Base-by-base conservation (phyloP, 2,113 vertebrate genomes). In the Uria aalge region DNA sequence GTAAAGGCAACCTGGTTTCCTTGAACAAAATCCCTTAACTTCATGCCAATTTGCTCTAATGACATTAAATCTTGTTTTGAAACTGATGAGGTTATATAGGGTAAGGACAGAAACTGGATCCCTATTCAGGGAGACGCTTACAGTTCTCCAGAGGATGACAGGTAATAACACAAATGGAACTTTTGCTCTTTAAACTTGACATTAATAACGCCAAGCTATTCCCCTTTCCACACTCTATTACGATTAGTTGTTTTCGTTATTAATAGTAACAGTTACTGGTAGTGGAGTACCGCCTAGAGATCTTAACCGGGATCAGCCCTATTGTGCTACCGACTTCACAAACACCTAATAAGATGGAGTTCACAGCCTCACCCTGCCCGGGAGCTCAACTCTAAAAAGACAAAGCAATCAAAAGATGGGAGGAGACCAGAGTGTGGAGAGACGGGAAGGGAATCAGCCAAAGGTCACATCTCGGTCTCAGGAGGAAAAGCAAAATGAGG, bases 61-160 rank as follows among this genome's bases (percentile, higher is more conserved):
- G 57, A 72, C 57, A 91, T 62, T 72, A 88, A 80, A 80, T 43
- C 63, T 53, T 79, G 48, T 82, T 94, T 85, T 85, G 92, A 87
- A 91, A 50, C 13, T 1, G 11, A 34, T 64, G 45, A 90, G 74
- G 74, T 95, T 90, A 88, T 48, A 40, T 1, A 76, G 74, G 69
- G 87, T 85, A 59, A 91, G 27, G 66, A 62, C 69, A 94, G 81
- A 87, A 96, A 97, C 55, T 12, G 30, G 53, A 96, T 94, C 53
- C 12, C 52, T 63, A 1, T 29, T 85, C 69, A 85, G 85, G 69
- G 77, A 94, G 16, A 73, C 12, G 53, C 66, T 81, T 23, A 72
- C 7, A n/a, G 48, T 8, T 78, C 93, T 87, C 87, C 77, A 82
- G 93, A 91, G 91, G 43, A 88, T 48, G 52, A 79, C 73, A 66